phyloP scores from a whole-genome alignment of 2,888 invertebrate genomes.

The Aphodius sticticus region DNA sequence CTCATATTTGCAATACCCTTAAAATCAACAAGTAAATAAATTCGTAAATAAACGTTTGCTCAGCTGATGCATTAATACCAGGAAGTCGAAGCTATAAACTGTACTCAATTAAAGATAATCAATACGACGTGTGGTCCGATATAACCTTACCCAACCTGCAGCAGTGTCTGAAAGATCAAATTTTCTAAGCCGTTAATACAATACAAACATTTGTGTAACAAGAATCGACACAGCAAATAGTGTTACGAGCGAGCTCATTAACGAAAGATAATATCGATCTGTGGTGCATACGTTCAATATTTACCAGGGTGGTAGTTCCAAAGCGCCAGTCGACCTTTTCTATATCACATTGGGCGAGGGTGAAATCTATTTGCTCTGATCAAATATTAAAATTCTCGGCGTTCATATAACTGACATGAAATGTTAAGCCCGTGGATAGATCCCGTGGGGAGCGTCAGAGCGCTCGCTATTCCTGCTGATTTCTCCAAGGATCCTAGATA shows the following conservation, averaged over 20 bases:
- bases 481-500: constrained; percentile 39
- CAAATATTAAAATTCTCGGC: constrained; percentile 52
- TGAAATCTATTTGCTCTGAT: constrained; percentile 51
- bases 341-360: constrained; percentile 40
- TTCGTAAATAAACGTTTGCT: neutral
- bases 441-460: constrained; percentile 26
- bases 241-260: constrained; percentile 27
- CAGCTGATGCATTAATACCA: neutral
- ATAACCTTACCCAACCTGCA: neutral
- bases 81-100: neutral
- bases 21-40: constrained; percentile 4
- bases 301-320: constrained; percentile 40
- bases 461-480: constrained; percentile 32
- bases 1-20: neutral
- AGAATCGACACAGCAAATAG: constrained; percentile 28
- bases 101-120: neutral
- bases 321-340: constrained; percentile 43
- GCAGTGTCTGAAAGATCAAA: neutral
- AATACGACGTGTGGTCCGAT: neutral
- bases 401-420: constrained; percentile 42
- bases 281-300: constrained; percentile 37
- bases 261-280: constrained; percentile 35
- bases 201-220: neutral
- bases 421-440: constrained; percentile 26
- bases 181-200: neutral